Base-by-base conservation (phyloP, 2,888 invertebrate genomes). In the Ariolimax columbianus region DNA sequence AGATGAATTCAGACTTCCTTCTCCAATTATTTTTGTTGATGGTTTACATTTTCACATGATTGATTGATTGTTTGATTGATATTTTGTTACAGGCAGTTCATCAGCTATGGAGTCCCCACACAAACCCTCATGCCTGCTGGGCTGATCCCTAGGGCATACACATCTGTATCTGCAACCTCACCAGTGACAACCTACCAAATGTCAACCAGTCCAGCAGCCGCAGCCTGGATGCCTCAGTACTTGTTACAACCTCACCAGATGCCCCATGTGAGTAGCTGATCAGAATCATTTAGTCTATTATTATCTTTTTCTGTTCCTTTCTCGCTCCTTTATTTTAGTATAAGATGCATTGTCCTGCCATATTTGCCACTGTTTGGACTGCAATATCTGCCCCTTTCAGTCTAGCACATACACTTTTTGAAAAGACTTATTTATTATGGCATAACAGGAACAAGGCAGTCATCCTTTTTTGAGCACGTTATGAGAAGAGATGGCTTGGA, bases 141-240 rank as follows among this genome's bases (percentile, higher is more conserved):
- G 86, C 93, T 92, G 75, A 82, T 92, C 79, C 91, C 91, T 26
- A 89, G 92, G 77, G 91, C 90, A 87, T 88, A 88, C 72, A 86
- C 88, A n/a, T 90, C 90, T 68, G 89, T 91, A 79, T 63, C 85
- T 43, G 91, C 91, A 73, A 91, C 93, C 36, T 92, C 93, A 51
- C 93, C 93, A 17, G 93, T 92, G 40, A 91, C 92, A n/a, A 92
- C 92, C 72, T 93, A 93, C 89, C 93, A 93, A 86, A 90, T 94
- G 82, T 93, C 91, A 79, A 90, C 91, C 72, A 91, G 88, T 84
- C 87, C 89, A 87, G 87, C 91, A 87, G 88, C 90, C 87, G 72
- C 88, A 78, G 88, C 87, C 51, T 87, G 90, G 86, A 88, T 89
- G 75, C 90, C 90, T 51, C 91, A 92, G 86, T 91, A 91, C 85